A percentile compares a stretch with the other conserved stretches of the same genome.
These are phyloP conservation scores for Leptopterna dolabrata DNA, from an alignment of 2,888 invertebrate species.

Conservation along the genomic window DNA sequence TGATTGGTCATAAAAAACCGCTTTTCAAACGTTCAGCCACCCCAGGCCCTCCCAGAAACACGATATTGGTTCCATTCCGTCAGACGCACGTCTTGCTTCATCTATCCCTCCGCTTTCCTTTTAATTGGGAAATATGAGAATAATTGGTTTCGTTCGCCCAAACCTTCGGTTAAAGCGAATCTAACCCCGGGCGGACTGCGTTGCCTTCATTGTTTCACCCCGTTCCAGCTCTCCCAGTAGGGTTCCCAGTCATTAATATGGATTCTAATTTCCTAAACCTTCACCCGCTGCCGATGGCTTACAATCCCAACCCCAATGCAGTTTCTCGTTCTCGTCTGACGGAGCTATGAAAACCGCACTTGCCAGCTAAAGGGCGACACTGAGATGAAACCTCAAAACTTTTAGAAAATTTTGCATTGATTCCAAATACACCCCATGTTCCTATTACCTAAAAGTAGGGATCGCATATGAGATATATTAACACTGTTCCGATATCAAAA, in stretches of 20 bases:
- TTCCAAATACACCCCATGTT: too few species aligned
- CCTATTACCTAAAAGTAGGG: too few species aligned
- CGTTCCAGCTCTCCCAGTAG: background rate
- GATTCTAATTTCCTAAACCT: background rate
- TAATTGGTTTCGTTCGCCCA: conserved; percentile 18
- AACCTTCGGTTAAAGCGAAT: background rate
- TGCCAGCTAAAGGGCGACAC: too few species aligned
- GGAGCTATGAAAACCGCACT: too few species aligned
- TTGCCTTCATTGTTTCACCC: background rate
- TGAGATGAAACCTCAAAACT: too few species aligned
- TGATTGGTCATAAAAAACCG: too few species aligned
- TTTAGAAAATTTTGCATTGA: too few species aligned
- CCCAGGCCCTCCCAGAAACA: background rate
- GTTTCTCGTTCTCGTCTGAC: background rate
- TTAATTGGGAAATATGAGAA: conserved; percentile 29
- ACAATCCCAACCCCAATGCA: background rate
- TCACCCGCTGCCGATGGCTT: background rate
- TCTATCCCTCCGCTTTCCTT: background rate
- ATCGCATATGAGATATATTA: too few species aligned
- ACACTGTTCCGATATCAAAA: too few species aligned
- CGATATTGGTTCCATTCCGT: conserved; percentile 23
- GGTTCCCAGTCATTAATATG: background rate
- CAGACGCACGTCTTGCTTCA: conserved; percentile 11
- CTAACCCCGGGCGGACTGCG: background rate
- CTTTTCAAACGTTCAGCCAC: background rate